Percentiles rank a stretch among this genome's conserved stretches.
Conservation (phyloP, 2,888 invertebrate species). For the Tenthredo scrophulariae region DNA sequence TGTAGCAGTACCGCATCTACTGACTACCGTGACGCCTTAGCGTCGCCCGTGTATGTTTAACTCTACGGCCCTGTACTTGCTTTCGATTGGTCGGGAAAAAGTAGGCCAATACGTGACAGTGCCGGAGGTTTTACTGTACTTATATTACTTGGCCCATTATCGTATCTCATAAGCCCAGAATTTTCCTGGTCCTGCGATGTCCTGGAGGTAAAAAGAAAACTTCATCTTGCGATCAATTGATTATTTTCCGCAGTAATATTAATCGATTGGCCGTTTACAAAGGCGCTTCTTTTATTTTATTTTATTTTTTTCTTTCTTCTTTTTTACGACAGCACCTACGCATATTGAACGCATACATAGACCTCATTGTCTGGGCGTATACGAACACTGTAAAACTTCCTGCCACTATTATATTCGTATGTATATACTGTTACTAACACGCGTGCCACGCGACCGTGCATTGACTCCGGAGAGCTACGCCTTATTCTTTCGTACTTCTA, state of each 20-base stretch:
- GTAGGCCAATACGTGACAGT: too few species aligned
- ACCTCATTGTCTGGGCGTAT: neutral
- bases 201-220: neutral
- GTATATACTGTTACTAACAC: slow-evolving; percentile 36
- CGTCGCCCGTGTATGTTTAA: too few species aligned
- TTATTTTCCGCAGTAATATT: neutral
- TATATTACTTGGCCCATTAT: slow-evolving; percentile 8
- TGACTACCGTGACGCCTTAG: too few species aligned
- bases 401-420: slow-evolving; percentile 8
- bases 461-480: slow-evolving; percentile 39
- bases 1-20: too few species aligned
- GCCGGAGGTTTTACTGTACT: too few species aligned
- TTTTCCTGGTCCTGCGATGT: too few species aligned
- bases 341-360: neutral
- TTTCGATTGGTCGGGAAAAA: too few species aligned
- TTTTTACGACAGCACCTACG: neutral
- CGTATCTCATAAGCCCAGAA: neutral
- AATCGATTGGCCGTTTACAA: neutral
- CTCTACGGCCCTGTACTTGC: too few species aligned
- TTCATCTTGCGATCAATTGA: neutral
- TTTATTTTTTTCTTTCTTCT: neutral
- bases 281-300: neutral
- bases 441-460: slow-evolving; percentile 54
- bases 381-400: slow-evolving; percentile 3
- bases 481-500: slow-evolving; percentile 40